Percentiles rank a stretch among this genome's conserved stretches.
These are phyloP conservation scores for Buathra laborator DNA, from an alignment of 2,888 invertebrate genomes.

Conservation along the genomic window DNA sequence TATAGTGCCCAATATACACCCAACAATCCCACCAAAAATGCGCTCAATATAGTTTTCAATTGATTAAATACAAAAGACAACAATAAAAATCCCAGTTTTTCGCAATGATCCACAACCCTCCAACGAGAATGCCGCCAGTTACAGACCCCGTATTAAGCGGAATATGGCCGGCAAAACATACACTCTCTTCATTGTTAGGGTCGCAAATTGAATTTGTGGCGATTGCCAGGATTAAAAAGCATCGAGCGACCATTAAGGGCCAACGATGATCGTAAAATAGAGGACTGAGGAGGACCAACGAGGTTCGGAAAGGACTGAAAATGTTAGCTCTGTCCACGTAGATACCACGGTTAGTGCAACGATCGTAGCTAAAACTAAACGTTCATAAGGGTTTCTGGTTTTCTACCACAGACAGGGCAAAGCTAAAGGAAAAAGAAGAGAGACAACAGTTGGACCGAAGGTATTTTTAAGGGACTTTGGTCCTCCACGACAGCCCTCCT, in stretches of 20 bases:
- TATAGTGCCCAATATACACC: not conserved
- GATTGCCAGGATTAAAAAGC: constrained; percentile 74
- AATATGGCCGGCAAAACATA: not conserved
- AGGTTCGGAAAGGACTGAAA: constrained; percentile 8
- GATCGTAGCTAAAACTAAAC: constrained; percentile 7
- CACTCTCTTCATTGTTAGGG: constrained; percentile 40
- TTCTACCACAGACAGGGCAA: not conserved
- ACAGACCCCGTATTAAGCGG: not conserved
- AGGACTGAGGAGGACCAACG: constrained; percentile 66
- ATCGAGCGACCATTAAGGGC: constrained; percentile 58
- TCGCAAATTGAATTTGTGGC: constrained; percentile 72
- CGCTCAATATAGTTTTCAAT: not conserved
- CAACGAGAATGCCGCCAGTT: not conserved
- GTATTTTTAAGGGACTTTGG: constrained; percentile 20
- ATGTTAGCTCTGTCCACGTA: not conserved
- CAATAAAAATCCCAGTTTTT: constrained; percentile 73
- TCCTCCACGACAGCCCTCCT: constrained; percentile 63
- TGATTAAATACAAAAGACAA: constrained; percentile 40
- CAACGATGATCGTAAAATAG: constrained; percentile 80
- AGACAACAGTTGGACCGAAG: not conserved
- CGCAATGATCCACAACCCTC: constrained; percentile 52
- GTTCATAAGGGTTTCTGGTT: constrained; percentile 42
- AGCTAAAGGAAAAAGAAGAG: constrained; percentile 12
- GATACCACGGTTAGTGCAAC: not conserved
- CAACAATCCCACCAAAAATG: not conserved